Percentiles rank a stretch among this genome's conserved stretches.
phyloP scores from a whole-genome alignment of 2,113 vertebrate species.

The Seriola aureovittata region DNA sequence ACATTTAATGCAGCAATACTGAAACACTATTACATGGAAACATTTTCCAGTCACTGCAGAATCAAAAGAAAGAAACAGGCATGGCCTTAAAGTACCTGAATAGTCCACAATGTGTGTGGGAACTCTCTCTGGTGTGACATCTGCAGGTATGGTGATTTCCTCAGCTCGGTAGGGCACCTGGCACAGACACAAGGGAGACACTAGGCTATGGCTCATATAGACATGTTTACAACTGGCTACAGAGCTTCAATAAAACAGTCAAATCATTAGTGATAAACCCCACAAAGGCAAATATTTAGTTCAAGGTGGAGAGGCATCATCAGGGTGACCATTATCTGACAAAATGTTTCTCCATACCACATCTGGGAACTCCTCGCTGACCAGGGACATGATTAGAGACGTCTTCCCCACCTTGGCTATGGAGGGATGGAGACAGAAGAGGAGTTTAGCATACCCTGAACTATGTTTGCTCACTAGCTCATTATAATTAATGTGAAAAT shows the following conservation, averaged over 20 bases:
- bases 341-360: constrained; percentile 86
- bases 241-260: background rate
- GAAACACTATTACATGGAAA: background rate
- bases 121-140: constrained; percentile 97
- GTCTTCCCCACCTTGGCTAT: constrained; percentile 99
- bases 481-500: background rate
- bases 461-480: background rate
- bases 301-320: background rate
- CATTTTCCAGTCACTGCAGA: background rate
- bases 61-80: background rate
- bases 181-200: background rate
- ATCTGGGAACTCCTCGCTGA: constrained; percentile 98
- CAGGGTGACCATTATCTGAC: background rate
- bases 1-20: background rate
- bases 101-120: constrained; percentile 99
- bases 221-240: background rate
- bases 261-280: background rate
- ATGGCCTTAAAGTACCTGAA: constrained; percentile 86
- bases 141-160: constrained; percentile 98
- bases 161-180: constrained; percentile 97
- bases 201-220: background rate
- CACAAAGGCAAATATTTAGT: background rate
- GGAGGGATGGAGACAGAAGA: constrained; percentile 34
- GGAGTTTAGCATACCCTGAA: background rate
- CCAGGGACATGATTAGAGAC: constrained; percentile 98